Percentiles rank a stretch among this genome's conserved stretches.
These are phyloP conservation scores for Drosophila ambigua DNA, from an alignment of 1,140 invertebrate species.

Conservation along the genomic window DNA sequence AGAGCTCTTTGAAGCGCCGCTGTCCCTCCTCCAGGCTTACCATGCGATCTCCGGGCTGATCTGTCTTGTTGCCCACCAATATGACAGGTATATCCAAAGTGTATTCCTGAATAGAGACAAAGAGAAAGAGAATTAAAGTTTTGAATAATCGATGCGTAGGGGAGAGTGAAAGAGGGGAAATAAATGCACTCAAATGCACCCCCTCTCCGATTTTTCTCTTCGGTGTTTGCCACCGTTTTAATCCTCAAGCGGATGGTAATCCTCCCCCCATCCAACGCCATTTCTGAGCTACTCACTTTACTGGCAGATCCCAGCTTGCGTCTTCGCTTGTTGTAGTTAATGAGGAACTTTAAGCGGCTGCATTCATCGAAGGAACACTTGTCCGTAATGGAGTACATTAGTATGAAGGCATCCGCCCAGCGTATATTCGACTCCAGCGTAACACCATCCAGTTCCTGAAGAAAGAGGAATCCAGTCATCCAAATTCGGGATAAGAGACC, in stretches of 20 bases:
- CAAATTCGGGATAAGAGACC: slow-evolving; percentile 58
- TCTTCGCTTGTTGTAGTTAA: slow-evolving; percentile 90
- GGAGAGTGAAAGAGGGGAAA: too few relatives aligned
- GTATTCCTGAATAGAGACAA: slow-evolving; percentile 84
- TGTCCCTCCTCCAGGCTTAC: slow-evolving; percentile 89
- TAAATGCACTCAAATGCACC: too few relatives aligned
- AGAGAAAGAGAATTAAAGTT: too few relatives aligned
- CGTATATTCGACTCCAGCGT: slow-evolving; percentile 90
- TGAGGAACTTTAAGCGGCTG: slow-evolving; percentile 90
- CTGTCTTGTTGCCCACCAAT: slow-evolving; percentile 92
- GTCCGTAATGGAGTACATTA: slow-evolving; percentile 93
- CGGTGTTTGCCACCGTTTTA: too few relatives aligned
- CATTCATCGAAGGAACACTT: slow-evolving; percentile 93
- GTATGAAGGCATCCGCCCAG: slow-evolving; percentile 93
- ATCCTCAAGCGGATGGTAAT: too few relatives aligned
- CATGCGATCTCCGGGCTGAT: slow-evolving; percentile 91
- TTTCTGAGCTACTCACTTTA: slow-evolving; percentile 70
- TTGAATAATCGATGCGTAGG: too few relatives aligned
- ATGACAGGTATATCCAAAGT: slow-evolving; percentile 89
- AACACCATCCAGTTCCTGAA: slow-evolving; percentile 88
- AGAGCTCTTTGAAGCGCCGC: slow-evolving; percentile 89
- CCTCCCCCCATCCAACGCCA: too few relatives aligned
- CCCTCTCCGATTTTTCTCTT: too few relatives aligned
- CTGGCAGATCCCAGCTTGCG: slow-evolving; percentile 85
- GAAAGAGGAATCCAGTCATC: not conserved